Evolutionary conservation across 2,888 invertebrate species (phyloP).

Genomic region (Acronicta aceris): DNA sequence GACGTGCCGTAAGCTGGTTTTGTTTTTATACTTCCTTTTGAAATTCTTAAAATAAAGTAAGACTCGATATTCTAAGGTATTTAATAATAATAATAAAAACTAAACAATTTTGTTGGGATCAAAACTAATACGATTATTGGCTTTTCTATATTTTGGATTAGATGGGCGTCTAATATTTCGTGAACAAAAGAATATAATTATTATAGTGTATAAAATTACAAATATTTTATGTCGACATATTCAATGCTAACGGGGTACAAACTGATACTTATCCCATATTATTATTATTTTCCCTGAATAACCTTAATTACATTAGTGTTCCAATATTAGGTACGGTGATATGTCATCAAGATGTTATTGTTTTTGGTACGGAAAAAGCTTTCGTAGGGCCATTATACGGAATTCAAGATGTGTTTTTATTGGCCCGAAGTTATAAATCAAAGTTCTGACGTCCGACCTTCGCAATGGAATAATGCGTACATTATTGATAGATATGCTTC

Average conservation of each 20-base stretch:
- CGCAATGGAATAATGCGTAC: slow-evolving; percentile 36
- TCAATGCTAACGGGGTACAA: slow-evolving; percentile 31
- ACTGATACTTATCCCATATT: slow-evolving; percentile 24
- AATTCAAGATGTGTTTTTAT: slow-evolving; percentile 48
- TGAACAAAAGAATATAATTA: slow-evolving; percentile 28
- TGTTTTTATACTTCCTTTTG: too few relatives aligned
- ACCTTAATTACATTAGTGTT: slow-evolving; percentile 36
- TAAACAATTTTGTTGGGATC: too few relatives aligned
- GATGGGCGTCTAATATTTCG: slow-evolving; percentile 7
- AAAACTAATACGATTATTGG: too few relatives aligned
- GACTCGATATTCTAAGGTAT: too few relatives aligned
- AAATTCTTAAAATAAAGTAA: too few relatives aligned
- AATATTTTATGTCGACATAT: slow-evolving; percentile 38
- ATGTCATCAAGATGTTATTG: slow-evolving; percentile 39
- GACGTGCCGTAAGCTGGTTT: too few relatives aligned
- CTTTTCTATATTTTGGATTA: too few relatives aligned
- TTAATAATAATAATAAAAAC: too few relatives aligned
- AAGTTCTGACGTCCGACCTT: slow-evolving; percentile 47
- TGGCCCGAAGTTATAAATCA: slow-evolving; percentile 55
- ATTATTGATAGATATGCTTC: slow-evolving; percentile 39
- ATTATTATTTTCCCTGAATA: slow-evolving; percentile 16
- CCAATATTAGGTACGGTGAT: slow-evolving; percentile 39
- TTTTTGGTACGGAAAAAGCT: slow-evolving; percentile 46
- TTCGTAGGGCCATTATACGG: slow-evolving; percentile 23
- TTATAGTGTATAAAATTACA: slow-evolving; percentile 5